Conservation (phyloP, 2,888 invertebrate species). For the Chrysopilus asiliformis region DNA sequence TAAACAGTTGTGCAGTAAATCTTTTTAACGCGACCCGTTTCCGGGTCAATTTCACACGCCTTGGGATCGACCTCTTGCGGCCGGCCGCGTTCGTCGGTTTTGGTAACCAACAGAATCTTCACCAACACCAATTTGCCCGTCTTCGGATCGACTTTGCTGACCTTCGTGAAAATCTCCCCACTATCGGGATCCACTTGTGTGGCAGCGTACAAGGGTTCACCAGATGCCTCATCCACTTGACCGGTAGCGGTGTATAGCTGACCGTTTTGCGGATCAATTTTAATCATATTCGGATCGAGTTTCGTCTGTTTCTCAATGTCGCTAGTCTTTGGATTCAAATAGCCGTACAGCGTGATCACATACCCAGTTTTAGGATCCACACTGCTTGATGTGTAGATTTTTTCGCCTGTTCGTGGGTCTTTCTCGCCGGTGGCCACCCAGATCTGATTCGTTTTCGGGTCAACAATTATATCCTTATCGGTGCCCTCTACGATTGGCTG, state of each 20-base stretch:
- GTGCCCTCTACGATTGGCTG: constrained; percentile 35
- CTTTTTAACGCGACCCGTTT: constrained; percentile 53
- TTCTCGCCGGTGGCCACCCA: constrained; percentile 54
- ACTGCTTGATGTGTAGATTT: constrained; percentile 52
- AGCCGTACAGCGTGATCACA: constrained; percentile 56
- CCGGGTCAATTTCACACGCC: constrained; percentile 58
- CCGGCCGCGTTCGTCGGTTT: constrained; percentile 55
- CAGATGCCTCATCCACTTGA: constrained; percentile 26
- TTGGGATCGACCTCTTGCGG: constrained; percentile 59
- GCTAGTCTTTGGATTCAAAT: constrained; percentile 53
- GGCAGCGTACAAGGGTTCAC: constrained; percentile 51
- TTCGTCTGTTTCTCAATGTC: constrained; percentile 49
- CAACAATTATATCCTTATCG: constrained; percentile 32
- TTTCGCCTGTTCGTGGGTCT: constrained; percentile 51
- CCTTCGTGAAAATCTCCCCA: constrained; percentile 59
- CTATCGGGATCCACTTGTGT: constrained; percentile 58
- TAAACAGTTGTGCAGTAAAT: constrained; percentile 63
- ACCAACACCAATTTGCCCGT: constrained; percentile 56
- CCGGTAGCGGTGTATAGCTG: constrained; percentile 7
- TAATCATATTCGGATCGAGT: constrained; percentile 50
- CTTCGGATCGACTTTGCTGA: constrained; percentile 55
- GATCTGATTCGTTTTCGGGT: constrained; percentile 38
- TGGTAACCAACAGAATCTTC: constrained; percentile 52
- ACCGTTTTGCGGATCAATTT: constrained; percentile 49
- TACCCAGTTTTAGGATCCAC: constrained; percentile 53